A percentile compares a stretch with the other conserved stretches of the same genome.
Evolutionary conservation across 2,888 invertebrate species (phyloP).

Genomic region (Autographa gamma): DNA sequence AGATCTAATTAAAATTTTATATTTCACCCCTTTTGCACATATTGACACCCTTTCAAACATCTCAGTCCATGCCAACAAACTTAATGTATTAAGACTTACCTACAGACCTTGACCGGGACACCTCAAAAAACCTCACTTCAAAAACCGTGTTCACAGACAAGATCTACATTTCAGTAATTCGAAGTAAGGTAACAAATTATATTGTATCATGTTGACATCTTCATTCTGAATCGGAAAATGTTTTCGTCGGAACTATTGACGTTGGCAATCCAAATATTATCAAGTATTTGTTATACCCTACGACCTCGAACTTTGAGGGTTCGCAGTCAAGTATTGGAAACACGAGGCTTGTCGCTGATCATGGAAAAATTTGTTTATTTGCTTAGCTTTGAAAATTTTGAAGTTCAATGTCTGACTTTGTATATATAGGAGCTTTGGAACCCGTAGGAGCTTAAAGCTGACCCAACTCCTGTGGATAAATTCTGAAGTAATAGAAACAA

Average conservation of each 20-base stretch:
- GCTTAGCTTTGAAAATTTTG: neutral
- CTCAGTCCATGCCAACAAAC: no score
- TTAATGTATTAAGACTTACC: neutral
- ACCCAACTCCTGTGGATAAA: no score
- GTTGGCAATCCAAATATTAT: neutral
- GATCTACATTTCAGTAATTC: neutral
- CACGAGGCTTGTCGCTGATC: neutral
- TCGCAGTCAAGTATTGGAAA: neutral
- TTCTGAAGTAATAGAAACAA: no score
- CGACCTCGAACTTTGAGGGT: neutral
- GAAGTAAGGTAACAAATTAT: neutral
- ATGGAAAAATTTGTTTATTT: neutral
- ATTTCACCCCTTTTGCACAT: no score
- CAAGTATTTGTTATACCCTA: neutral
- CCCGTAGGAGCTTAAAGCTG: no score
- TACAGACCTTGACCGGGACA: neutral
- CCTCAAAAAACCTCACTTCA: neutral
- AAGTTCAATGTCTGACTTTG: neutral
- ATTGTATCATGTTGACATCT: neutral
- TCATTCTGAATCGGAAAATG: neutral
- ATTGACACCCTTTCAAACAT: no score
- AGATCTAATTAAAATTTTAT: no score
- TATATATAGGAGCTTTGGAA: neutral
- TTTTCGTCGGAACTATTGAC: slow-evolving; percentile 1
- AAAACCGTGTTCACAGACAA: neutral